Percentiles rank a stretch among this genome's conserved stretches.
phyloP scores from a whole-genome alignment of 1,140 invertebrate genomes.

The Ylistrum balloti region DNA sequence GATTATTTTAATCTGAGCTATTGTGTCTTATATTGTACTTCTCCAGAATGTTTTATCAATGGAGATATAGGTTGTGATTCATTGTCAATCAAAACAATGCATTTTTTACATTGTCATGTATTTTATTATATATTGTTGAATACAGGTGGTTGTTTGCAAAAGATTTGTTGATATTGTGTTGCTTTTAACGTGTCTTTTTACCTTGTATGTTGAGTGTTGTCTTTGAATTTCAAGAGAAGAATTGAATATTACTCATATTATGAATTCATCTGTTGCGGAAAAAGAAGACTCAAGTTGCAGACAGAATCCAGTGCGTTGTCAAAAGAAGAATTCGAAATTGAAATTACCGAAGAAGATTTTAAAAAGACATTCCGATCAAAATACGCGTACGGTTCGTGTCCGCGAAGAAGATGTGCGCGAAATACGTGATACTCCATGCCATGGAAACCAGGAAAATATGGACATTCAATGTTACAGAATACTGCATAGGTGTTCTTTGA shows the following conservation, averaged over 20 bases:
- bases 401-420: conserved; percentile 36
- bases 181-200: neutral
- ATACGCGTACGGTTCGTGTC: neutral
- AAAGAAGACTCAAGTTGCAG: neutral
- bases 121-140: neutral
- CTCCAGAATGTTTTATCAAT: neutral
- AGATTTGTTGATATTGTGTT: neutral
- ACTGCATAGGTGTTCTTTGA: neutral
- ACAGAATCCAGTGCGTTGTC: neutral
- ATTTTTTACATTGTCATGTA: neutral
- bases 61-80: neutral
- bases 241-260: neutral
- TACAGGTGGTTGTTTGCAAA: neutral
- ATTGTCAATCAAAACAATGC: neutral
- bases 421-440: neutral
- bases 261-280: neutral
- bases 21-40: neutral
- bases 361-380: neutral
- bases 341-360: neutral
- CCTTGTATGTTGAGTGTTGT: neutral
- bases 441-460: neutral
- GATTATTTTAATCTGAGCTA: neutral
- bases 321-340: neutral
- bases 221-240: neutral
- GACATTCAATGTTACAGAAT: neutral